Percentiles rank a stretch among this genome's conserved stretches.
Conservation (phyloP, 2,797 vertebrate genomes). For the Sebastes variabilis region DNA sequence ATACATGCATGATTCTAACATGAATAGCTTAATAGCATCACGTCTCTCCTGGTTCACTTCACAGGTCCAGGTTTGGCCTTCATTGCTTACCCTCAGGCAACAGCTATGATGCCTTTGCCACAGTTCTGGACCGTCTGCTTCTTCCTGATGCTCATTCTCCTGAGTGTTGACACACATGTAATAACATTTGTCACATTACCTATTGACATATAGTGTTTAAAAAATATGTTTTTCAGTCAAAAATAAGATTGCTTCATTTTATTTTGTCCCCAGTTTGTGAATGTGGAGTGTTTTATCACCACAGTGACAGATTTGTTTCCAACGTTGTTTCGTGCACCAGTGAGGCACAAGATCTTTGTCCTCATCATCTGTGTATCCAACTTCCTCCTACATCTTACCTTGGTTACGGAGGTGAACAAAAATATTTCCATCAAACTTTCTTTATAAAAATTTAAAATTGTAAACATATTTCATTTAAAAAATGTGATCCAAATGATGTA, state of each 20-base stretch:
- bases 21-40: no score
- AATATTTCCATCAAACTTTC: not conserved
- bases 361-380: slow-evolving; percentile 51
- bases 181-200: not conserved
- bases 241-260: not conserved
- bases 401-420: slow-evolving; percentile 60
- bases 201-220: not conserved
- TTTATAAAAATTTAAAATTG: no score
- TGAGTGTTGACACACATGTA: slow-evolving; percentile 88
- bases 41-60: not conserved
- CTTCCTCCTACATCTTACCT: slow-evolving; percentile 49
- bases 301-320: slow-evolving; percentile 60
- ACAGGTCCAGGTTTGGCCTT: slow-evolving; percentile 74
- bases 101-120: slow-evolving; percentile 71
- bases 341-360: slow-evolving; percentile 51
- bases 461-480: no score
- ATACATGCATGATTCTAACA: no score
- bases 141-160: slow-evolving; percentile 74
- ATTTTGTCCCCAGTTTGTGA: slow-evolving; percentile 55
- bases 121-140: slow-evolving; percentile 73
- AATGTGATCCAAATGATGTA: not conserved
- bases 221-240: not conserved
- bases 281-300: slow-evolving; percentile 51
- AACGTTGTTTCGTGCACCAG: not conserved
- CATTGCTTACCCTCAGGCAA: slow-evolving; percentile 74